Conservation (phyloP, 2,797 vertebrate species). For the Sebastes oblongus region DNA sequence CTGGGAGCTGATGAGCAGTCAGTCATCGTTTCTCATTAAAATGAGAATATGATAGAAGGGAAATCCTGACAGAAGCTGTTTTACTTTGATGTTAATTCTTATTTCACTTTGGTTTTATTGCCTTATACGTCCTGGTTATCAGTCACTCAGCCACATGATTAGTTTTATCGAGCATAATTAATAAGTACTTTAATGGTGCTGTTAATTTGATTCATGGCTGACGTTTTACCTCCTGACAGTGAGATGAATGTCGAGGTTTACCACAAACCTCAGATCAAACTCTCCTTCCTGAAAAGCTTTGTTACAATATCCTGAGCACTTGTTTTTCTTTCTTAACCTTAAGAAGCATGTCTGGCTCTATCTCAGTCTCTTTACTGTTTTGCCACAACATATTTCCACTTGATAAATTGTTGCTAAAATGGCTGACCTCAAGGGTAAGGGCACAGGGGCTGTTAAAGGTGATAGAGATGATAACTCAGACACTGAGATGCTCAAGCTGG, state of each 20-base stretch:
- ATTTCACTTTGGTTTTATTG: constrained; percentile 26
- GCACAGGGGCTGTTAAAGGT: not conserved
- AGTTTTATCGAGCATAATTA: constrained; percentile 25
- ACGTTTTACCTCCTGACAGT: constrained; percentile 2
- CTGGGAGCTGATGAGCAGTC: constrained; percentile 47
- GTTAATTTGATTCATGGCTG: constrained; percentile 3
- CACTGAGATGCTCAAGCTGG: not conserved
- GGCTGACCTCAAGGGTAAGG: not conserved
- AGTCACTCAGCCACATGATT: constrained; percentile 22
- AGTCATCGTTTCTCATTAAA: constrained; percentile 58
- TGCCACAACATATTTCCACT: not conserved
- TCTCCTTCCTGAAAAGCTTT: not conserved
- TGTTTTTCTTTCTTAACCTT: not conserved
- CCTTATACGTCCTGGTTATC: constrained; percentile 12
- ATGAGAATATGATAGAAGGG: constrained; percentile 38
- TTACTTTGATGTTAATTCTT: constrained; percentile 21
- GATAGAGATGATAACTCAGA: not conserved
- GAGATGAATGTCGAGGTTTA: not conserved
- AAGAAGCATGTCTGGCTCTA: not conserved
- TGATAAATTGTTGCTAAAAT: constrained; percentile 1
- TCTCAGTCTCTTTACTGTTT: not conserved
- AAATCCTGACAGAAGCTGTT: constrained; percentile 18
- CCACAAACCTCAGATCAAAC: not conserved
- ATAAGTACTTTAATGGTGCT: not conserved
- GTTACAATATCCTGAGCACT: not conserved